A percentile compares a stretch with the other conserved stretches of the same genome.
These are phyloP conservation scores for Rhadinocentrus ornatus DNA, from an alignment of 2,797 vertebrate genomes.

Conservation along the genomic window DNA sequence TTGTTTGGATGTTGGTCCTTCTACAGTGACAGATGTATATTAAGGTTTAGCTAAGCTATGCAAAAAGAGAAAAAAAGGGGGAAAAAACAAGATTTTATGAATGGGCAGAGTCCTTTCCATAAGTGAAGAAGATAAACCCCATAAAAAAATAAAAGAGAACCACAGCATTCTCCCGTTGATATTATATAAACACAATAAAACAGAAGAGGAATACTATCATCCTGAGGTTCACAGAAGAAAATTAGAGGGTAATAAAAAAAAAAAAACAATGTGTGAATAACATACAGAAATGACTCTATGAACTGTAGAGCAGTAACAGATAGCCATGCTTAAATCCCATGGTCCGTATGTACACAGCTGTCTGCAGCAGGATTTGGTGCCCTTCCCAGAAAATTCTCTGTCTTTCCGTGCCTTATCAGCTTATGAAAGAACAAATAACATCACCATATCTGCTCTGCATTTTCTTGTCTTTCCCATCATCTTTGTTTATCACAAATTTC, in stretches of 20 bases:
- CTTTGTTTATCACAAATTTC: conserved; percentile 54
- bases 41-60: conserved; percentile 1
- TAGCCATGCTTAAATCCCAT: neutral
- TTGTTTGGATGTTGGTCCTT: neutral
- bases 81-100: neutral
- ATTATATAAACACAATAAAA: conserved; percentile 3
- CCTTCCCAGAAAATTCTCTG: conserved; percentile 1
- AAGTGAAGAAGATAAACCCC: conserved; percentile 6
- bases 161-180: neutral
- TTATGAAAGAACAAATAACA: conserved; percentile 23
- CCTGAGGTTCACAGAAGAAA: neutral
- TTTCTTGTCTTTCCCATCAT: conserved; percentile 57
- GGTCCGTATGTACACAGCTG: neutral
- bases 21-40: neutral
- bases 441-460: conserved; percentile 35
- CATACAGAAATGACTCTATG: neutral
- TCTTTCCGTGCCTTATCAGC: conserved; percentile 24
- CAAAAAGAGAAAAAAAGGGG: too few species aligned
- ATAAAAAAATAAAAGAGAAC: conserved; percentile 29
- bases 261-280: neutral
- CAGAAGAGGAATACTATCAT: neutral
- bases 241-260: neutral
- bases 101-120: conserved; percentile 8
- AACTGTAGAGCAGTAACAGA: neutral
- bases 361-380: neutral